Conservation (phyloP, 2,113 vertebrate genomes). For the Apodemus sylvaticus region DNA sequence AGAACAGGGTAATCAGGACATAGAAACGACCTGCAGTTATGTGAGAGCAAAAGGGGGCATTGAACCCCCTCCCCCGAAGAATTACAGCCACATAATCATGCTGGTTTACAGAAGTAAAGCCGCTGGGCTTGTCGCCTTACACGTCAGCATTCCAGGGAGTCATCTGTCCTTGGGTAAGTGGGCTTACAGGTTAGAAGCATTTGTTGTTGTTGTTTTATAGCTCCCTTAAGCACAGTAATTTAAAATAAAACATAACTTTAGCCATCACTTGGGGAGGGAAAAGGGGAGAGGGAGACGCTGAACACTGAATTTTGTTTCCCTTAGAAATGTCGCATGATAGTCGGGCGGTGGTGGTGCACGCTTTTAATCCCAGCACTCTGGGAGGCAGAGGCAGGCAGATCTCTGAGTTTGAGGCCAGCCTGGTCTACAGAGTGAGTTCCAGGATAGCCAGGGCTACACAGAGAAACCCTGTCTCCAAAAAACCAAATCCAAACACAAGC, state of each 20-base stretch:
- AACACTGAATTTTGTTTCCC: not conserved
- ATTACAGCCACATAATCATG: not conserved
- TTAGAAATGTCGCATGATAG: not conserved
- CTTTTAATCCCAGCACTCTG: not conserved
- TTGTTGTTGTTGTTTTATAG: not conserved
- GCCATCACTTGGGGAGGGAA: no score
- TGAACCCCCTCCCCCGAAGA: no score
- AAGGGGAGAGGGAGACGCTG: not conserved
- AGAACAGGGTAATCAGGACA: no score
- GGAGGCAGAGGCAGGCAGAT: not conserved
- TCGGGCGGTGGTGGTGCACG: not conserved
- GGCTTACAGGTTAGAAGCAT: not conserved
- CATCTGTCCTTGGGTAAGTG: not conserved
- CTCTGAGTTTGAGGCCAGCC: not conserved
- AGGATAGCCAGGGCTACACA: not conserved
- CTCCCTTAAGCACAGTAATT: not conserved
- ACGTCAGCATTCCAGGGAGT: not conserved
- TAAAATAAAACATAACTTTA: not conserved
- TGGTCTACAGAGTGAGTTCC: not conserved
- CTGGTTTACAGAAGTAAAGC: not conserved
- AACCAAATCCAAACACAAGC: no score
- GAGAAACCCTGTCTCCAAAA: no score
- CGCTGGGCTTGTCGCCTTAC: not conserved
- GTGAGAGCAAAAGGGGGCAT: no score
- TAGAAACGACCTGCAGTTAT: no score